Base-by-base conservation (phyloP, 2,113 vertebrate species). In the Gnathonemus longibarbis region DNA sequence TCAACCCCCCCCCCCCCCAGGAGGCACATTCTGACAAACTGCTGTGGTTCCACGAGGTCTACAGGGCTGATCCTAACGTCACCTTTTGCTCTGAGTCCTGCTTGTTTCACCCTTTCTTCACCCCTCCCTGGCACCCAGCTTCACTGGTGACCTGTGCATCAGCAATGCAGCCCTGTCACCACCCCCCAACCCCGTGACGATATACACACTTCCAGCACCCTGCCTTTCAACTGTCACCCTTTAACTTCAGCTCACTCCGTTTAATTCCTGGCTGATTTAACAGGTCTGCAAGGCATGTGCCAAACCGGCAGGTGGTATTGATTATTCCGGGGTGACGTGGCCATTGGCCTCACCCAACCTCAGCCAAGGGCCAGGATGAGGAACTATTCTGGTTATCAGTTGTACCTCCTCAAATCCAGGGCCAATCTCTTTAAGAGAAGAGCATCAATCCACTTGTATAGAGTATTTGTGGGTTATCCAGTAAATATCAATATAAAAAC, bases 161-260 rank as follows among this genome's bases (percentile, higher is more conserved):
- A 53, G 49, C 5, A 56, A 9, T 2, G n/a, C 50, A 83, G 74
- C 88, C 74, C 35, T 83, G 49, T 45, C 19, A 31, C 77, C 66
- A 42, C 31, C 31, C 6, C 88, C 31, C 39, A 74, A 56, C 70
- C 49, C 27, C 50, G 0, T 3, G 50, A 50, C 5, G 11, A 58
- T 49, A 84, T 10, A 39, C 88, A 39, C 31, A 5, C 89, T 15
- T 56, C 49, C 35, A 0, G 6, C 35, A n/a, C 74, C 45, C 48
- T 46, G 56, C 46, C 17, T 50, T 88, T 48, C 35, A 10, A 62
- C 66, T 80, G 35, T 80, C 66, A 53, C 83, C 62, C 87, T 88
- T 90, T 42, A 46, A 90, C 70, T 88, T 77, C 27, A 49, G 15
- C 35, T 31, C 49, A 53, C 46, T 90, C 86, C 50, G 39, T 88